A percentile compares a stretch with the other conserved stretches of the same genome.
Evolutionary conservation across 2,888 invertebrate genomes (phyloP).

Genomic region (Ophion costatus): DNA sequence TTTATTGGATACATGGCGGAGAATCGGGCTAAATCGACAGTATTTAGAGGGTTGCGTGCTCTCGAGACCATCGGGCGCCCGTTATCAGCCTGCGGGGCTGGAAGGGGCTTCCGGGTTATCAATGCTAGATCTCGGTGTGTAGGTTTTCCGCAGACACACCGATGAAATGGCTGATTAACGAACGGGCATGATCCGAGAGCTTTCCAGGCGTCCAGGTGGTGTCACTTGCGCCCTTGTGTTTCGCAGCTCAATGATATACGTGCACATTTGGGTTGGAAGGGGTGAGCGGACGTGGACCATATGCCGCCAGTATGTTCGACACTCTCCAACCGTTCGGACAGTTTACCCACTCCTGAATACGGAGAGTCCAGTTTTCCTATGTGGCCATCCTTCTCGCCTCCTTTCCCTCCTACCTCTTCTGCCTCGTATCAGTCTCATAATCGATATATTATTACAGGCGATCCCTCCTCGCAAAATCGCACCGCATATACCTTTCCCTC

Average conservation of each 20-base stretch:
- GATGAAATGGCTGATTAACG: not conserved
- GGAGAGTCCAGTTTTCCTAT: constrained; percentile 45
- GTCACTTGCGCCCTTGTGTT: constrained; percentile 24
- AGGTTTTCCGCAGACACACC: constrained; percentile 21
- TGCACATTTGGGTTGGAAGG: constrained; percentile 61
- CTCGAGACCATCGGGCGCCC: constrained; percentile 63
- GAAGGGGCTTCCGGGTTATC: constrained; percentile 44
- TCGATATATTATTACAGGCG: constrained; percentile 81
- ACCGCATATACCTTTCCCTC: constrained; percentile 40
- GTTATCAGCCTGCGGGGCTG: constrained; percentile 76
- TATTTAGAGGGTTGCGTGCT: constrained; percentile 73
- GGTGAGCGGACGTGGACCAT: constrained; percentile 71
- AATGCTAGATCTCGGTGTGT: constrained; percentile 26
- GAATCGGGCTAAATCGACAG: constrained; percentile 66
- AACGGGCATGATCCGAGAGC: not conserved
- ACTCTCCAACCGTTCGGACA: constrained; percentile 77
- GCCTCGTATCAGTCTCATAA: constrained; percentile 75
- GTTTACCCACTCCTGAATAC: constrained; percentile 70
- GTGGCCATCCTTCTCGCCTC: constrained; percentile 63
- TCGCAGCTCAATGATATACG: not conserved
- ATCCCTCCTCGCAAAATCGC: constrained; percentile 70
- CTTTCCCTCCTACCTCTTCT: constrained; percentile 55
- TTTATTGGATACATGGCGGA: constrained; percentile 58
- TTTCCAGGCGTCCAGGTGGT: not conserved
- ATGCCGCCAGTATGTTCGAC: constrained; percentile 79